Conservation (phyloP, 2,113 vertebrate species). For the Apeltes quadracus region DNA sequence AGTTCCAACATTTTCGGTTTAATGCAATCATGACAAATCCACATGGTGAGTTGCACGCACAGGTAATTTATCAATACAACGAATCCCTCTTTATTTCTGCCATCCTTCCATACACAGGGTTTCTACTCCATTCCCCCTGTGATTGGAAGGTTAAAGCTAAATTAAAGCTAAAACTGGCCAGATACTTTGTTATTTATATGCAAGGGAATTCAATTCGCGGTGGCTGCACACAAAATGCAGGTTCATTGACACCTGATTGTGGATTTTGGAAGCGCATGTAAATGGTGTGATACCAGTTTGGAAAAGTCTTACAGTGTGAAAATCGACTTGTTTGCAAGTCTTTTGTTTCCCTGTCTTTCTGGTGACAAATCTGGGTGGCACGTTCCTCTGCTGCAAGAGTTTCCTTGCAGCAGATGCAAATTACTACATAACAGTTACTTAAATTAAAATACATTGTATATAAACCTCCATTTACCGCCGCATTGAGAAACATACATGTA, state of each 20-base stretch:
- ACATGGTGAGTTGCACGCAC: constrained; percentile 42
- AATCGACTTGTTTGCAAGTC: background rate
- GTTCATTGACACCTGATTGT: background rate
- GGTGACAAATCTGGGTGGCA: constrained; percentile 1
- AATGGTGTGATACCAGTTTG: background rate
- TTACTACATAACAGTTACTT: background rate
- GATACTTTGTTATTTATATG: background rate
- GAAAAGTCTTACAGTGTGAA: background rate
- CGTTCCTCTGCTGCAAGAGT: background rate
- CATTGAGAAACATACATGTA: background rate
- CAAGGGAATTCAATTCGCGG: background rate
- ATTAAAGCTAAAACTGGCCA: too few relatives aligned
- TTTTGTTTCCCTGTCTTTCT: background rate
- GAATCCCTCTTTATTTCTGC: background rate
- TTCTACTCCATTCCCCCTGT: background rate
- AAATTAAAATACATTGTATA: background rate
- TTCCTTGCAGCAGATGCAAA: background rate
- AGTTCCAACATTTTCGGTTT: background rate
- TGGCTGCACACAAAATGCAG: background rate
- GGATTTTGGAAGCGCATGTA: background rate
- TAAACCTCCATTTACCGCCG: background rate
- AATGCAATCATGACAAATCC: background rate
- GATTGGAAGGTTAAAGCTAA: background rate
- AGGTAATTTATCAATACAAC: background rate
- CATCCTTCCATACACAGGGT: too few relatives aligned